Evolutionary conservation across 2,888 invertebrate genomes (phyloP).

Genomic region (Pelosia muscerda): DNA sequence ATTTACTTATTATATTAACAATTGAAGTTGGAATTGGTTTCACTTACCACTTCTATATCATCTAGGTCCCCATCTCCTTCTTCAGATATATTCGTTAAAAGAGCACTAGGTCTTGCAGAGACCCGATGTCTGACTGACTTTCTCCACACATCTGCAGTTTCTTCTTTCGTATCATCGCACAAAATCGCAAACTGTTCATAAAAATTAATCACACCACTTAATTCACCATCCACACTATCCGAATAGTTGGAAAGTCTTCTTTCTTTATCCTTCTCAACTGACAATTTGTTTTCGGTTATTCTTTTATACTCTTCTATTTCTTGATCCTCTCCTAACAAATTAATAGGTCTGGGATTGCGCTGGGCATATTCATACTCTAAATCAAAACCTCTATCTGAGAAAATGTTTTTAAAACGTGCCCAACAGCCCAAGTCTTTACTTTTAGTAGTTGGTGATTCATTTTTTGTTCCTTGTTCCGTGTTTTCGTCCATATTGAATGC

Average conservation of each 20-base stretch:
- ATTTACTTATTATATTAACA: not conserved
- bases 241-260: slow-evolving; percentile 39
- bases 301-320: slow-evolving; percentile 66
- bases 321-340: slow-evolving; percentile 58
- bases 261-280: slow-evolving; percentile 41
- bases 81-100: slow-evolving; percentile 78
- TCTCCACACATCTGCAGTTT: slow-evolving; percentile 59
- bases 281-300: slow-evolving; percentile 61
- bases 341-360: slow-evolving; percentile 46
- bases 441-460: slow-evolving; percentile 17
- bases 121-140: slow-evolving; percentile 69
- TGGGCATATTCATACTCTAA: slow-evolving; percentile 74
- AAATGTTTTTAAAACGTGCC: slow-evolving; percentile 76
- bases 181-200: slow-evolving; percentile 81
- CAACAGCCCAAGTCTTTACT: slow-evolving; percentile 68
- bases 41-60: slow-evolving; percentile 75
- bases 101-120: slow-evolving; percentile 78
- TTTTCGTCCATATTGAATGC: slow-evolving; percentile 50
- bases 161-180: slow-evolving; percentile 69
- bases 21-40: not conserved
- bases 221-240: slow-evolving; percentile 63
- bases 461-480: slow-evolving; percentile 19
- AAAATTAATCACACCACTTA: slow-evolving; percentile 71
- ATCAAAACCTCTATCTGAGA: slow-evolving; percentile 81
- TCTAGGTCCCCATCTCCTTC: slow-evolving; percentile 70